These are phyloP conservation scores for human (Homo sapiens) DNA, from an alignment of 2,113 vertebrate genomes.

Conservation along the genomic window DNA sequence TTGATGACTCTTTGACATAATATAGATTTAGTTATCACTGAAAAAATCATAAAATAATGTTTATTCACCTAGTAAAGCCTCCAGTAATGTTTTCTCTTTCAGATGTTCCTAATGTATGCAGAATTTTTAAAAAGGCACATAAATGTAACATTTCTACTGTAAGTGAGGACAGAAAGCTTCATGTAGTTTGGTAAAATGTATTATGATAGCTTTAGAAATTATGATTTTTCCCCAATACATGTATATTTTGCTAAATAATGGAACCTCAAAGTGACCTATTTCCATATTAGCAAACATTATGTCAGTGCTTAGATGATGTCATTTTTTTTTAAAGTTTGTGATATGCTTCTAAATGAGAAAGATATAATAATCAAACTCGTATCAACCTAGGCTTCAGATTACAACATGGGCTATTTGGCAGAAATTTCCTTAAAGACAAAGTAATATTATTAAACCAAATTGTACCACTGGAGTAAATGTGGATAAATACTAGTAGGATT, in stretches of 20 bases:
- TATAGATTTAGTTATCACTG: slow-evolving; percentile 51
- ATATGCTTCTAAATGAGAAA: neutral
- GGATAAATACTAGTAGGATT: neutral
- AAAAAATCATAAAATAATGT: slow-evolving; percentile 69
- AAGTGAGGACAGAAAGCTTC: slow-evolving; percentile 28
- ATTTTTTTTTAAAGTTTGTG: neutral
- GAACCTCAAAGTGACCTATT: slow-evolving; percentile 30
- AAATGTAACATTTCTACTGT: slow-evolving; percentile 44
- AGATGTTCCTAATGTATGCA: slow-evolving; percentile 32
- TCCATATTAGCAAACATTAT: slow-evolving; percentile 15
- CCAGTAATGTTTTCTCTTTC: slow-evolving; percentile 54
- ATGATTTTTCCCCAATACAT: neutral
- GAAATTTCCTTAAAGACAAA: slow-evolving; percentile 42
- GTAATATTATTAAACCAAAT: neutral
- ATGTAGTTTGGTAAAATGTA: neutral
- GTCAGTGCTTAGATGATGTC: neutral
- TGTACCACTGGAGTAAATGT: neutral
- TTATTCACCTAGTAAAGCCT: slow-evolving; percentile 58
- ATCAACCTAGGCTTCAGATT: neutral
- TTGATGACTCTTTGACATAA: slow-evolving; percentile 50
- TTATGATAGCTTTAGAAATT: neutral
- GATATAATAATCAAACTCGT: neutral
- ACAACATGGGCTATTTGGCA: neutral
- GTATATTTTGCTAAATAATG: slow-evolving; percentile 26
- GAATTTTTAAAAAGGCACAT: neutral